A percentile compares a stretch with the other conserved stretches of the same genome.
Conservation (phyloP, 1,140 invertebrate genomes). For the Nylanderia fulva region DNA sequence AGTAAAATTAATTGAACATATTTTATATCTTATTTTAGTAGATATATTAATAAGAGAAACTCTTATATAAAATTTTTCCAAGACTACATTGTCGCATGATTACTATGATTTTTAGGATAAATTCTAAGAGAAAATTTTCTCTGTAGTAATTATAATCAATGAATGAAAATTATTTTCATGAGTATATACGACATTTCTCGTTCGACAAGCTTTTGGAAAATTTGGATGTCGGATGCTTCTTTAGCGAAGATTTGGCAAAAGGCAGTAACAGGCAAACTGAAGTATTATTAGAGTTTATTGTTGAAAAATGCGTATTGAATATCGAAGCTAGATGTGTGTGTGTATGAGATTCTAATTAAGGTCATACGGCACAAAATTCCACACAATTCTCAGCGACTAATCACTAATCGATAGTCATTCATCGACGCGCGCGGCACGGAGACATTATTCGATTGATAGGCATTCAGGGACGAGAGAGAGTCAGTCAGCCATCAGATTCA, state of each 20-base stretch:
- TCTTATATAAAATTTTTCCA: too few relatives aligned
- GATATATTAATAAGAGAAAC: too few relatives aligned
- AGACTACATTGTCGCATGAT: too few relatives aligned
- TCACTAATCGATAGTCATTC: slow-evolving; percentile 51
- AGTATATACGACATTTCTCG: background rate
- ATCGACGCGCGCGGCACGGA: background rate
- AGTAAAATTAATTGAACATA: too few relatives aligned
- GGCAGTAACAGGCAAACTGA: background rate
- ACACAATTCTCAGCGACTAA: slow-evolving; percentile 11
- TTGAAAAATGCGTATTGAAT: background rate
- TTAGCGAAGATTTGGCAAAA: background rate
- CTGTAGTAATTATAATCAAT: background rate
- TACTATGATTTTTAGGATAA: too few relatives aligned
- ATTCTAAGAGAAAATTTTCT: too few relatives aligned
- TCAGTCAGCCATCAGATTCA: background rate
- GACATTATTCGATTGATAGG: slow-evolving; percentile 46
- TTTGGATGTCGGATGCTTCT: background rate
- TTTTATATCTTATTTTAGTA: too few relatives aligned
- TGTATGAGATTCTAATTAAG: slow-evolving; percentile 36
- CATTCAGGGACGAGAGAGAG: slow-evolving; percentile 10
- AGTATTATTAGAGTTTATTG: background rate
- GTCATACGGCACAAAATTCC: slow-evolving; percentile 12
- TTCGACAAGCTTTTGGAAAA: background rate
- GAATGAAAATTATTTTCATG: background rate
- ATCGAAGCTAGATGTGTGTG: background rate